A percentile compares a stretch with the other conserved stretches of the same genome.
These are phyloP conservation scores for Drosophila mojavensis DNA, from an alignment of 1,140 invertebrate genomes.

Conservation along the genomic window DNA sequence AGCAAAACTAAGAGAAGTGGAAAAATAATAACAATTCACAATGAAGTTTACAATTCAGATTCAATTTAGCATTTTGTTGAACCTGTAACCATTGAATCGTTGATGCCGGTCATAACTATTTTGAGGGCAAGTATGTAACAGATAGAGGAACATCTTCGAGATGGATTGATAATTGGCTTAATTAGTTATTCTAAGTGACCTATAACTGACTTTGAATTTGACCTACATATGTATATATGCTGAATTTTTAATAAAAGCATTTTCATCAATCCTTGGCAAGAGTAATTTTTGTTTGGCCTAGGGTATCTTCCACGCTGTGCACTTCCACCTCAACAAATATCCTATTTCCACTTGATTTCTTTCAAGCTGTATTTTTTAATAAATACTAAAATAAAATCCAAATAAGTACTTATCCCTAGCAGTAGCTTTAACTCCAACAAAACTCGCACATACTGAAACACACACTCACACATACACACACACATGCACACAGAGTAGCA, in stretches of 20 bases:
- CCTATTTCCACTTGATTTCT: not conserved
- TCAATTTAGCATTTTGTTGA: not conserved
- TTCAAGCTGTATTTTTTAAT: conserved; percentile 55
- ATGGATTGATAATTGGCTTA: too few species aligned
- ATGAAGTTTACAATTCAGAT: not conserved
- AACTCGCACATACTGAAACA: conserved; percentile 21
- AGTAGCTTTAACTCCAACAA: conserved; percentile 55
- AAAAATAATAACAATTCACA: conserved; percentile 27
- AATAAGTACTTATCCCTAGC: conserved; percentile 49
- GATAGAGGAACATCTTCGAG: too few species aligned
- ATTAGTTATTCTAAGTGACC: too few species aligned
- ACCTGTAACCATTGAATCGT: not conserved
- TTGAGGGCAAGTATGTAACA: too few species aligned
- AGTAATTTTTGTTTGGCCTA: too few species aligned
- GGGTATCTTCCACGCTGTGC: too few species aligned
- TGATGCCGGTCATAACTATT: not conserved
- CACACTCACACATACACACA: conserved; percentile 13
- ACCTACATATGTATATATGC: too few species aligned
- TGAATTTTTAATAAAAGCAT: too few species aligned
- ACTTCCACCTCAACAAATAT: too few species aligned
- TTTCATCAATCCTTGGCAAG: too few species aligned
- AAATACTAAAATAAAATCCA: conserved; percentile 73
- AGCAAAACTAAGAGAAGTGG: too few species aligned
- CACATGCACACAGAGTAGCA: not conserved
- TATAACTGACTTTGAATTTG: too few species aligned